Percentiles rank a stretch among this genome's conserved stretches.
Conservation (phyloP, 2,797 vertebrate species). For the Chlorospingus semifuscus region DNA sequence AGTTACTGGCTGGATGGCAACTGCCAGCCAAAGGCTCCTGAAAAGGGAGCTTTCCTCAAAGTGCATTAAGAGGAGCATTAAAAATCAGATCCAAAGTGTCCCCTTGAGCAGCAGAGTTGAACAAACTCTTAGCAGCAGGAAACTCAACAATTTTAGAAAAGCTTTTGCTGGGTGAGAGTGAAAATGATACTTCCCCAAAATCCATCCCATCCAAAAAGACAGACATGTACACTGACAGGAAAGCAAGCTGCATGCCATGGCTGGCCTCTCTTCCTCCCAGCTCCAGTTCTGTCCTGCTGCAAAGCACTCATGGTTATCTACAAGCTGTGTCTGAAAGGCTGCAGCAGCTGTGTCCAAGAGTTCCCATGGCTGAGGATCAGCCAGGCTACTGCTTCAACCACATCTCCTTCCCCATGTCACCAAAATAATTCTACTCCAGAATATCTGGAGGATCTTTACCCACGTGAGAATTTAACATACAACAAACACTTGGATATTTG, state of each 20-base stretch:
- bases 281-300: background rate
- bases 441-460: background rate
- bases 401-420: background rate
- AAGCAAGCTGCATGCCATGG: background rate
- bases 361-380: background rate
- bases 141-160: background rate
- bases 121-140: background rate
- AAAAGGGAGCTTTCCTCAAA: background rate
- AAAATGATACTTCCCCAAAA: background rate
- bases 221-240: background rate
- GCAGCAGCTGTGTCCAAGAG: background rate
- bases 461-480: rapidly evolving
- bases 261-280: background rate
- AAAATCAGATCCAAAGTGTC: rapidly evolving
- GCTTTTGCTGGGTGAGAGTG: background rate
- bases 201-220: background rate
- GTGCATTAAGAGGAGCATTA: background rate
- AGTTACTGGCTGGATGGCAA: background rate
- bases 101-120: background rate
- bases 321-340: background rate
- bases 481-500: background rate
- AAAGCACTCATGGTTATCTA: background rate
- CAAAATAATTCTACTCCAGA: background rate
- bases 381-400: background rate
- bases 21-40: background rate